A percentile compares a stretch with the other conserved stretches of the same genome.
phyloP scores from a whole-genome alignment of 2,797 vertebrate species.

The Rhodeus uyekii region DNA sequence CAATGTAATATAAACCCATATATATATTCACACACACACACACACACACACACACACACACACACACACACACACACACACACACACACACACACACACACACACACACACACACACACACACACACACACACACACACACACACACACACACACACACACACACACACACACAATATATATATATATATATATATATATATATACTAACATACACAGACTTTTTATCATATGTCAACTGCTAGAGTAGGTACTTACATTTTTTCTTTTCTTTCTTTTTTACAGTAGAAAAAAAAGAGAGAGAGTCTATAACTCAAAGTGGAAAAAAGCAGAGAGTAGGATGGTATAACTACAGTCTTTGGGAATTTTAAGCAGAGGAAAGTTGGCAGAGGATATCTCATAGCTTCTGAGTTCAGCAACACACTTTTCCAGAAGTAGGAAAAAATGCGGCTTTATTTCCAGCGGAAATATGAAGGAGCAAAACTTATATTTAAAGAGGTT shows the following conservation, averaged over 20 bases:
- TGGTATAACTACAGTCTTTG: conserved; percentile 75
- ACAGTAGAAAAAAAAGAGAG: conserved; percentile 62
- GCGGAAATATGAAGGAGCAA: conserved; percentile 59
- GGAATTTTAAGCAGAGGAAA: conserved; percentile 84
- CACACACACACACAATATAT: rapidly evolving
- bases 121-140: too few relatives aligned
- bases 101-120: too few relatives aligned
- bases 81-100: too few relatives aligned
- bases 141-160: too few relatives aligned
- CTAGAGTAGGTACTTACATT: neutral
- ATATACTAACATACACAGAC: conserved; percentile 22
- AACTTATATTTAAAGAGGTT: conserved; percentile 52
- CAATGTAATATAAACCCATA: too few relatives aligned
- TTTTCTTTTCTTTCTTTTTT: conserved; percentile 32
- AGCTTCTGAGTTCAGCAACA: conserved; percentile 72
- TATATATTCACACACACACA: too few relatives aligned
- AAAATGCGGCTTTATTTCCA: conserved; percentile 56
- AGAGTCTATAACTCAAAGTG: conserved; percentile 67
- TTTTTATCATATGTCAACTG: conserved; percentile 5
- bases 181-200: too few relatives aligned
- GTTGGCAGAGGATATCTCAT: conserved; percentile 71
- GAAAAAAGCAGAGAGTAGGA: conserved; percentile 73
- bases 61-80: too few relatives aligned
- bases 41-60: too few relatives aligned
- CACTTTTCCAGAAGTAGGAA: conserved; percentile 77